phyloP scores from a whole-genome alignment of 2,797 vertebrate genomes.

The Lepilemur ruficaudatus region DNA sequence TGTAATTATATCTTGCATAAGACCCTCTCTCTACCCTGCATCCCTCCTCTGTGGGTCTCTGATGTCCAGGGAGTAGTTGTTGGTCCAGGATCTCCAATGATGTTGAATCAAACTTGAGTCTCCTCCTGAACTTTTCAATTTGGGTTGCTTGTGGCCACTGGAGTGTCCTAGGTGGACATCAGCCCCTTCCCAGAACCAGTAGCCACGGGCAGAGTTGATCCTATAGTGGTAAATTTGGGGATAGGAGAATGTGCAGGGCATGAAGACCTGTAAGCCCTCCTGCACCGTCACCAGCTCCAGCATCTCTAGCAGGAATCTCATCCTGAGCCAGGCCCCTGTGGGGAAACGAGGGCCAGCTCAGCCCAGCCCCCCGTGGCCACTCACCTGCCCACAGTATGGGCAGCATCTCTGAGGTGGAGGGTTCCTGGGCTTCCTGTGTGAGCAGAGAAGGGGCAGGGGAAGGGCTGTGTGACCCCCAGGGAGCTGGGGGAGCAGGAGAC shows the following conservation, averaged over 20 bases:
- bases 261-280: too few relatives aligned
- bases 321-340: neutral
- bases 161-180: too few relatives aligned
- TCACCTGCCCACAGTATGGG: neutral
- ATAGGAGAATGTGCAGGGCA: too few relatives aligned
- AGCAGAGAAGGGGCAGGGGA: neutral
- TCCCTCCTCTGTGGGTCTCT: neutral
- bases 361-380: neutral
- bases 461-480: neutral
- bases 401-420: neutral
- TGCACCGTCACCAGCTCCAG: fast-evolving
- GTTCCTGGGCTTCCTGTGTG: neutral
- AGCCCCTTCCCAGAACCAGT: too few relatives aligned
- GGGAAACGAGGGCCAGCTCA: neutral
- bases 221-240: too few relatives aligned
- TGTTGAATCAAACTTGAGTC: neutral
- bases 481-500: neutral
- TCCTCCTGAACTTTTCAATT: neutral
- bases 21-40: neutral
- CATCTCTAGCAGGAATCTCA: fast-evolving
- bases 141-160: too few relatives aligned
- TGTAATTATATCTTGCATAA: neutral
- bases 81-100: neutral
- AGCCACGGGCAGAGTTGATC: too few relatives aligned
- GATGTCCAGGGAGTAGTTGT: constrained; percentile 2